A percentile compares a stretch with the other conserved stretches of the same genome.
Conservation (phyloP, 1,140 invertebrate genomes). For the Pseudomyrmex dendroicus region DNA sequence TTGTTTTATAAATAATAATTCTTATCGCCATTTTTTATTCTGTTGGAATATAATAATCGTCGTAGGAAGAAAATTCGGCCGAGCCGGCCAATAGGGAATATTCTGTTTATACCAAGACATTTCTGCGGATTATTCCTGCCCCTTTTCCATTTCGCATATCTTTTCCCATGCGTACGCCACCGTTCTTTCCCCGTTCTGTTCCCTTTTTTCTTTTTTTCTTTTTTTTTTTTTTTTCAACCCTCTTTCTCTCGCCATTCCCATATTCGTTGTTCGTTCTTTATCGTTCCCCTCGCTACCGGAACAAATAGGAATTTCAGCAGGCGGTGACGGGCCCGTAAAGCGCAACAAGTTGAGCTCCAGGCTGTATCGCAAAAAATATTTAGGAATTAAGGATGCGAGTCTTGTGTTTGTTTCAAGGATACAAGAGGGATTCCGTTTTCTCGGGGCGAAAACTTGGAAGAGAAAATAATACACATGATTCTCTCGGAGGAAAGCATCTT, state of each 20-base stretch:
- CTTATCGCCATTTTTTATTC: background rate
- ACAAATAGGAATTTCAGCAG: conserved; percentile 74
- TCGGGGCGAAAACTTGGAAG: conserved; percentile 8
- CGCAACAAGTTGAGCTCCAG: conserved; percentile 73
- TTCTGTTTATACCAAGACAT: conserved; percentile 73
- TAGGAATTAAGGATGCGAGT: conserved; percentile 65
- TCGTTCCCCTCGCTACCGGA: conserved; percentile 54
- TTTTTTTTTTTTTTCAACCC: background rate
- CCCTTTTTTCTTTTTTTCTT: background rate
- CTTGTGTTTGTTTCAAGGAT: conserved; percentile 22
- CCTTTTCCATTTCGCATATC: conserved; percentile 64
- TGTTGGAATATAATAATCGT: background rate
- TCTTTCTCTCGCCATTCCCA: conserved; percentile 26
- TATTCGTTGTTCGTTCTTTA: conserved; percentile 49
- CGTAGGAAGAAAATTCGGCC: conserved; percentile 52
- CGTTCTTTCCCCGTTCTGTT: background rate
- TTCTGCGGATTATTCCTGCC: conserved; percentile 34
- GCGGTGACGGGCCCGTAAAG: conserved; percentile 72
- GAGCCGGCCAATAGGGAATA: conserved; percentile 73
- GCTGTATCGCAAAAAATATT: conserved; percentile 71
- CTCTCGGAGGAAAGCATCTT: background rate
- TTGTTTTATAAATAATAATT: too few species aligned
- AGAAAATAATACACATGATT: conserved; percentile 5
- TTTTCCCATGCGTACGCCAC: background rate
- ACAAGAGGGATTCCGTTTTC: conserved; percentile 11